These are phyloP conservation scores for Sphaerophoria taeniata DNA, from an alignment of 2,888 invertebrate species.

Conservation along the genomic window DNA sequence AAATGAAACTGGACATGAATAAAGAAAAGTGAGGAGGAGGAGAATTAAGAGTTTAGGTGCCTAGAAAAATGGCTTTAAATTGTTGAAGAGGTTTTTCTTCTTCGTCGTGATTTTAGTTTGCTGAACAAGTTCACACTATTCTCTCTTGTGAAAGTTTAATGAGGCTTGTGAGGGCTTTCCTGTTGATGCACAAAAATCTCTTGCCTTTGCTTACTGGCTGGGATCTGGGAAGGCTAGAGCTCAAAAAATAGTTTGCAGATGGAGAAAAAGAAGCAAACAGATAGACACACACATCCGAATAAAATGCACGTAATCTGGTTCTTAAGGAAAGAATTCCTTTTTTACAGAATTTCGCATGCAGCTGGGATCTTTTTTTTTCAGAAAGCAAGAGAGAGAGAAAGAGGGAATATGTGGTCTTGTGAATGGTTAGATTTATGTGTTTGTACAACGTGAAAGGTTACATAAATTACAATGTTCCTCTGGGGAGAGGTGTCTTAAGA, in stretches of 20 bases:
- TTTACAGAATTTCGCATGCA: background rate
- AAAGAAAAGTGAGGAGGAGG: background rate
- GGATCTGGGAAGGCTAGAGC: background rate
- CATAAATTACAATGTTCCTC: background rate
- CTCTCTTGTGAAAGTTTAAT: slow-evolving; percentile 21
- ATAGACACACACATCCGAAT: slow-evolving; percentile 39
- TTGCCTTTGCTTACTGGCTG: no score
- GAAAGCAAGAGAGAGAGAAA: background rate
- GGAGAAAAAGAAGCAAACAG: background rate
- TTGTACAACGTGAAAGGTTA: slow-evolving; percentile 3
- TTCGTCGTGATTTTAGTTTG: slow-evolving; percentile 31
- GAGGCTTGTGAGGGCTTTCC: background rate
- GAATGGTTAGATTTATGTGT: slow-evolving; percentile 18
- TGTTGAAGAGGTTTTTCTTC: slow-evolving; percentile 14
- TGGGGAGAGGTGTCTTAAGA: no score
- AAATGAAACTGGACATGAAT: slow-evolving; percentile 2
- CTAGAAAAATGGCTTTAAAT: slow-evolving; percentile 41
- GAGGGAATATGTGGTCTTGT: background rate
- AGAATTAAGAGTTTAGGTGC: background rate
- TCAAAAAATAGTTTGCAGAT: slow-evolving; percentile 16
- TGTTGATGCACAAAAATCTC: no score
- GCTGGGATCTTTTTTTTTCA: background rate
- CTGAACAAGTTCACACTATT: slow-evolving; percentile 29
- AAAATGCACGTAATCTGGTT: slow-evolving; percentile 67
- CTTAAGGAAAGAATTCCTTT: background rate